These are phyloP conservation scores for Pomatorhinus ruficollis DNA, from an alignment of 2,113 vertebrate species.

Conservation along the genomic window DNA sequence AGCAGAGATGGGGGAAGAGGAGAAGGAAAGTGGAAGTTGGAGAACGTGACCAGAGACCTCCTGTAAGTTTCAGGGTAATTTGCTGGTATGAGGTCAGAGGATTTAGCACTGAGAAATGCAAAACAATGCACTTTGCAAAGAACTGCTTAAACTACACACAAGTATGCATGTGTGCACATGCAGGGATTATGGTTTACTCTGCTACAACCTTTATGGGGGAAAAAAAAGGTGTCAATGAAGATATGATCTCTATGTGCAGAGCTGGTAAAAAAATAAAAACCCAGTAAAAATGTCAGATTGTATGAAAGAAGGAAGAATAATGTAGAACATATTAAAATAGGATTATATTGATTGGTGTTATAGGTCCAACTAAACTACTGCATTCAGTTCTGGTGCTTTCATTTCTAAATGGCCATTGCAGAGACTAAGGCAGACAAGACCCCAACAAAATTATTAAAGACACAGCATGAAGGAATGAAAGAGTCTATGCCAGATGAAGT, in stretches of 20 bases:
- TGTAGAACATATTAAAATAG: background rate
- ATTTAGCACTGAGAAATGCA: background rate
- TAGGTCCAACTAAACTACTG: background rate
- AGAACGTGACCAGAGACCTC: background rate
- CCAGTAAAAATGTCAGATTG: background rate
- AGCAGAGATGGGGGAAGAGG: background rate
- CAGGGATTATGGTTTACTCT: background rate
- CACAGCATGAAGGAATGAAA: background rate
- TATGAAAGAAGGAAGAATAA: background rate
- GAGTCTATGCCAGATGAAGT: background rate
- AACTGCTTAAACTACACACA: background rate
- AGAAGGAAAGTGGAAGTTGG: background rate
- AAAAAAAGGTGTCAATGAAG: background rate
- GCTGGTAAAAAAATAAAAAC: background rate
- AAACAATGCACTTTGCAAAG: background rate
- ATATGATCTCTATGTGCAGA: background rate
- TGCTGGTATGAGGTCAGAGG: background rate
- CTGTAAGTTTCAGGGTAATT: background rate
- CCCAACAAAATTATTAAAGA: background rate
- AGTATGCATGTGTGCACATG: background rate
- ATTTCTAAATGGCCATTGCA: background rate
- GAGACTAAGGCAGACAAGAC: background rate
- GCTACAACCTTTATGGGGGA: background rate
- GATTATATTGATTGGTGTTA: background rate
- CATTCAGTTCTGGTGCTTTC: background rate